Base-by-base conservation (phyloP, 2,797 vertebrate genomes). In the Phoeniculus purpureus region DNA sequence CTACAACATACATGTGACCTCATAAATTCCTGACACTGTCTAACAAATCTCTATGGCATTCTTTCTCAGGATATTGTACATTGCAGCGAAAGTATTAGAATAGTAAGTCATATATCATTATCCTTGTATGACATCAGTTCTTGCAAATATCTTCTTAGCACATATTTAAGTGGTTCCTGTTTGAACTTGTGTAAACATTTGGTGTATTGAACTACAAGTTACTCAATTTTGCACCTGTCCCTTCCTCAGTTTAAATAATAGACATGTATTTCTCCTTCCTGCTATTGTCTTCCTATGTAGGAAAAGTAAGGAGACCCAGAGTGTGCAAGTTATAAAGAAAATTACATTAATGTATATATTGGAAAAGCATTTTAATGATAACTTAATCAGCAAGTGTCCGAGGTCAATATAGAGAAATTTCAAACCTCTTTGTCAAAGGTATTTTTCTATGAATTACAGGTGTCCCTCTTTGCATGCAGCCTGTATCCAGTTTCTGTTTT, bases 191-290 rank as follows among this genome's bases (percentile, higher is more conserved):
- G 27, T 82, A 94, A 93, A 91, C 21, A 82, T 65, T 80, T 90
- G 52, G 4, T 68, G 32, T 61, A 55, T 58, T 92, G 52, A 84
- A 81, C 54, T 79, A 74, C 43, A 77, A 89, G 62, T 80, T 61
- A 88, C 83, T 88, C 71, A 45, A 87, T 82, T 84, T 89, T 96
- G 50, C 93, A 96, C 89, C 65, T 94, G 90, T 77, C 78, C 62
- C 78, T 94, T 92, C 88, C 90, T 91, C 32, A 77, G 88, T 90
- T 94, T 92, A 94, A 93, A 89, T 82, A 77, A 93, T 72, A 59
- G 52, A 81, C 73, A 77, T 65, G 51, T 92, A 90, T 88, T 93
- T 85, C 83, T 94, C n/a, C 81, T 95, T 95, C 92, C 94, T 93
- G 32, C 32, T 80, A 94, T 95, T 95, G 84, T 94, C 88, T 65